Evolutionary conservation across 2,797 vertebrate species (phyloP), one percentile per base, ranked within the genome.

Genomic region (Phoebastria nigripes): DNA sequence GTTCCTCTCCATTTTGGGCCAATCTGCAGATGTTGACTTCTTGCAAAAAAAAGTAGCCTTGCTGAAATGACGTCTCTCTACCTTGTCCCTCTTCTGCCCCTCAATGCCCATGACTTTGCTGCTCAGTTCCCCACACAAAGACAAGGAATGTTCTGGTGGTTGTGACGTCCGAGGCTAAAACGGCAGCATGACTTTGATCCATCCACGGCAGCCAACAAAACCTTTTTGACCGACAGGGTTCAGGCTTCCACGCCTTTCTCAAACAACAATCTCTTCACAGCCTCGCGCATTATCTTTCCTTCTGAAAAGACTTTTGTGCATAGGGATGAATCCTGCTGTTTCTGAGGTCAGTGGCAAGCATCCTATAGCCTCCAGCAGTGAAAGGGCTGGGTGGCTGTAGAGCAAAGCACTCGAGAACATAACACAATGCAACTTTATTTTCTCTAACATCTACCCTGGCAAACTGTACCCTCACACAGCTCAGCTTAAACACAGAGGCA

Each of bases 241-340:
- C 56, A 93, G 46, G 46, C 71, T 90, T 82, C 90, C 84, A 54
- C 0, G 28, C 54, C 55, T 84, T 58, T 71, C 72, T 89, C 65
- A 62, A 85, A 89, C 77, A 93, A 67, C 28, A 61, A 29, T 31
- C 51, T 91, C 54, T 92, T 72, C 76, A 62, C 13, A 88, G 70
- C 35, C 37, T 90, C 96, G 72, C 91, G 82, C 65, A 88, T 95
- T 96, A 88, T 95, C 56, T 89, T 88, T 66, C 31, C 21, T 79
- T 83, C 90, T 96, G 84, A 96, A 97, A 97, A 90, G 90, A 56
- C 92, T 92, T 95, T 77, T 97, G 92, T 95, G 73, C 62, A 16
- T 0, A 20, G 62, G 33, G 82, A 89, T 92, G 62, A 63, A 79
- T 85, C 84, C 93, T 91, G 85, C 93, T 92, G 87, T 46, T 89